Conservation (phyloP, 92 coral and sea anemone species). For the Plumapathes pennacea region DNA sequence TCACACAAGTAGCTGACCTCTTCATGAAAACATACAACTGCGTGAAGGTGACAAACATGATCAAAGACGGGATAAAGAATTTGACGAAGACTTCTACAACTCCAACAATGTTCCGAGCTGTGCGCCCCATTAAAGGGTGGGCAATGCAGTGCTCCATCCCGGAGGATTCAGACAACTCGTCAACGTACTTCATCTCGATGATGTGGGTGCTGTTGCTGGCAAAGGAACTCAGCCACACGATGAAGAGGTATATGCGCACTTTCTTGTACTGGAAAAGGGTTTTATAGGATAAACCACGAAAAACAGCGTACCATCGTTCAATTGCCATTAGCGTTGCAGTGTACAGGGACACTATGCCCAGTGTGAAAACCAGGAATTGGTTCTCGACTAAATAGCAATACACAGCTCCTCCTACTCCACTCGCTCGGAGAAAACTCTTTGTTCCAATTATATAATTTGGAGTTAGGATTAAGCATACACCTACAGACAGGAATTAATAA, state of each 20-base stretch:
- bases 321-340: slow-evolving; percentile 64
- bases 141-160: slow-evolving; percentile 16
- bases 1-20: slow-evolving; percentile 14
- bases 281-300: slow-evolving; percentile 52
- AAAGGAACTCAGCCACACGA: slow-evolving; percentile 59
- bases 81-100: slow-evolving; percentile 39
- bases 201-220: slow-evolving; percentile 52
- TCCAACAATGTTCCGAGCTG: slow-evolving; percentile 30
- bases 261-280: slow-evolving; percentile 43
- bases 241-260: slow-evolving; percentile 43
- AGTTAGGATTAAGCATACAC: slow-evolving; percentile 36
- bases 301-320: slow-evolving; percentile 90
- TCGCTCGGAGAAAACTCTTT: slow-evolving; percentile 7
- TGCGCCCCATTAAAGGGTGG: slow-evolving; percentile 1
- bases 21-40: slow-evolving; percentile 32
- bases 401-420: slow-evolving; percentile 21
- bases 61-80: slow-evolving; percentile 23
- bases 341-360: slow-evolving; percentile 79
- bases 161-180: background rate
- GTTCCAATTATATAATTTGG: slow-evolving; percentile 50
- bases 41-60: slow-evolving; percentile 25
- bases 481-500: slow-evolving; percentile 14
- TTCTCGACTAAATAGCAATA: slow-evolving; percentile 53
- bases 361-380: slow-evolving; percentile 64
- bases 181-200: slow-evolving; percentile 30